These are phyloP conservation scores for Priocnemis perturbator DNA, from an alignment of 2,888 invertebrate species.

Conservation along the genomic window DNA sequence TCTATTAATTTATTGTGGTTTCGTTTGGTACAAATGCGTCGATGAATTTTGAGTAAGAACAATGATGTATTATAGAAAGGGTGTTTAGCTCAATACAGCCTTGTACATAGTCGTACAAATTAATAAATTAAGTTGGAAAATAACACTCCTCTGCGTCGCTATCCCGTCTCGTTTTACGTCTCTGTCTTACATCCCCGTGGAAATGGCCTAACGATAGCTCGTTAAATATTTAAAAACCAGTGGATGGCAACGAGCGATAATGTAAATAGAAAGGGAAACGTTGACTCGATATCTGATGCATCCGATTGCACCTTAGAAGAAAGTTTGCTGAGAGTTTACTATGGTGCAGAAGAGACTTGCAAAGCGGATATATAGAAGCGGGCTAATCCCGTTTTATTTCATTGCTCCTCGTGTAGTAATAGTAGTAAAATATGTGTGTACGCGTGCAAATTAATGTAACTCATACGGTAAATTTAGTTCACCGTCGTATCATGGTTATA, in stretches of 20 bases:
- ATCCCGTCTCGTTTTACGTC: slow-evolving; percentile 12
- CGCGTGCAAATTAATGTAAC: too few species aligned
- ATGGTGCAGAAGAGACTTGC: slow-evolving; percentile 3
- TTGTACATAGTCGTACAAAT: slow-evolving; percentile 67
- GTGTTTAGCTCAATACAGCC: slow-evolving; percentile 59
- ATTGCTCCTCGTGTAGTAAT: too few species aligned
- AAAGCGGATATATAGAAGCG: slow-evolving; percentile 1
- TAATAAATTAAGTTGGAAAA: slow-evolving; percentile 64
- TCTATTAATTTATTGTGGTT: slow-evolving; percentile 23
- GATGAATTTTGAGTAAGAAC: slow-evolving; percentile 34
- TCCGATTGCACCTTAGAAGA: too few species aligned
- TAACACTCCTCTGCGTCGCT: slow-evolving; percentile 21
- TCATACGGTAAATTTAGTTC: too few species aligned
- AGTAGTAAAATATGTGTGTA: too few species aligned
- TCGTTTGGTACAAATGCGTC: slow-evolving; percentile 14
- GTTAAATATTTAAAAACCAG: not conserved
- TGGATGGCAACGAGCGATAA: not conserved
- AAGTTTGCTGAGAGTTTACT: too few species aligned
- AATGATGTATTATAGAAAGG: slow-evolving; percentile 51
- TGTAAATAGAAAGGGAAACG: slow-evolving; percentile 18
- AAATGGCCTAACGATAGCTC: slow-evolving; percentile 4
- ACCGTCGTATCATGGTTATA: too few species aligned
- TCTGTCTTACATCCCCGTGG: slow-evolving; percentile 1
- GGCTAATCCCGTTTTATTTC: too few species aligned
- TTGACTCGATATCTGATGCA: not conserved